Conservation (phyloP, 35 echinoderm and acorn worm genomes). For the Stichopus chloronotus region DNA sequence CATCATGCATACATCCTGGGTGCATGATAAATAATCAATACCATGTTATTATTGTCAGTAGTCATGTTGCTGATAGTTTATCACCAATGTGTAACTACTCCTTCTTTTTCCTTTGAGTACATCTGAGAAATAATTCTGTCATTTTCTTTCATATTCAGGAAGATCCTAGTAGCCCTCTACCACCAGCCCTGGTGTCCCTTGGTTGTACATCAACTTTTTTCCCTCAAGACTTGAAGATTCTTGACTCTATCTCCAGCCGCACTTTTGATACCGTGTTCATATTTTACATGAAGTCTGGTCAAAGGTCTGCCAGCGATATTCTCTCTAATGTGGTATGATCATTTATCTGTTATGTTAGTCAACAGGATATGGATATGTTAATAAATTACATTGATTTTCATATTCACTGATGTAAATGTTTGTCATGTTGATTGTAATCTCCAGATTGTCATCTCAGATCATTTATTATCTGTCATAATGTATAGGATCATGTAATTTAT, state of each 20-base stretch:
- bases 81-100: too few species aligned
- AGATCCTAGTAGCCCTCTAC: constrained; percentile 71
- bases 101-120: too few species aligned
- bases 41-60: too few species aligned
- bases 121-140: neutral
- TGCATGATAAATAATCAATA: too few species aligned
- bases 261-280: constrained; percentile 93
- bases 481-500: too few species aligned
- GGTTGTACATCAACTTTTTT: constrained; percentile 66
- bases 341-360: neutral
- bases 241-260: constrained; percentile 91
- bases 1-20: too few species aligned
- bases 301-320: constrained; percentile 80
- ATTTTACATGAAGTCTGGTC: constrained; percentile 96
- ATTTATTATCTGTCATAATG: too few species aligned
- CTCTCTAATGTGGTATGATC: constrained; percentile 92
- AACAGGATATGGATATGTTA: neutral
- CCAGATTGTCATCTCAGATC: too few species aligned
- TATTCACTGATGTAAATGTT: too few species aligned
- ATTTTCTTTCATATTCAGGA: constrained; percentile 58
- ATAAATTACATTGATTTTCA: too few species aligned
- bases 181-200: constrained; percentile 84
- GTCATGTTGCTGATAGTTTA: too few species aligned
- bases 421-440: too few species aligned
- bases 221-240: constrained; percentile 69